Conservation (phyloP, 2,888 invertebrate genomes). For the Boloria selene region DNA sequence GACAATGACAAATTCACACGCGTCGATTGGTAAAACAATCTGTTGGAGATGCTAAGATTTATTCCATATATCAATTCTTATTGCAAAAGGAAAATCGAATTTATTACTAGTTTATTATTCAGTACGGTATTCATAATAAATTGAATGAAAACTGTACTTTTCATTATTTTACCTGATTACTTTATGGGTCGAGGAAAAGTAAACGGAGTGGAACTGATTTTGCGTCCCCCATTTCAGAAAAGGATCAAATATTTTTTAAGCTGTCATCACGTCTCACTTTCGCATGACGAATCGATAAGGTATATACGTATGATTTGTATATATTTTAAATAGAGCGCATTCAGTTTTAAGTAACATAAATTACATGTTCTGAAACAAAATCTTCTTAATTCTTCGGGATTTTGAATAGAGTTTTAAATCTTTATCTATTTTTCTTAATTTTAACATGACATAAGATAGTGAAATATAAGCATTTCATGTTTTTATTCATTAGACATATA, state of each 20-base stretch:
- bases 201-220: slow-evolving; percentile 33
- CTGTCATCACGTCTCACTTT: not conserved
- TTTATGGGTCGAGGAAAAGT: slow-evolving; percentile 34
- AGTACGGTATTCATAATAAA: slow-evolving; percentile 33
- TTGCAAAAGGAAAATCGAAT: slow-evolving; percentile 29
- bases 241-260: slow-evolving; percentile 1
- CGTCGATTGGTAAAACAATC: slow-evolving; percentile 46
- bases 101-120: slow-evolving; percentile 35
- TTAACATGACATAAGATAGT: too few species aligned
- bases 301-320: too few species aligned
- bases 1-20: slow-evolving; percentile 48
- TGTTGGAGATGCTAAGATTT: slow-evolving; percentile 48
- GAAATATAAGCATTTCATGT: not conserved
- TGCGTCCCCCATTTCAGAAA: slow-evolving; percentile 27
- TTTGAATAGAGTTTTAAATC: too few species aligned
- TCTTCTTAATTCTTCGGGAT: too few species aligned
- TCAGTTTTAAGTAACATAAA: too few species aligned
- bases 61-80: slow-evolving; percentile 41
- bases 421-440: too few species aligned
- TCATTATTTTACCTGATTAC: slow-evolving; percentile 34
- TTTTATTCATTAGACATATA: not conserved
- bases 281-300: not conserved
- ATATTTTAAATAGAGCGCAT: too few species aligned
- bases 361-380: too few species aligned
- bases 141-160: slow-evolving; percentile 35